Percentiles rank a stretch among this genome's conserved stretches.
These are phyloP conservation scores for Troides aeacus DNA, from an alignment of 2,888 invertebrate species.

Conservation along the genomic window DNA sequence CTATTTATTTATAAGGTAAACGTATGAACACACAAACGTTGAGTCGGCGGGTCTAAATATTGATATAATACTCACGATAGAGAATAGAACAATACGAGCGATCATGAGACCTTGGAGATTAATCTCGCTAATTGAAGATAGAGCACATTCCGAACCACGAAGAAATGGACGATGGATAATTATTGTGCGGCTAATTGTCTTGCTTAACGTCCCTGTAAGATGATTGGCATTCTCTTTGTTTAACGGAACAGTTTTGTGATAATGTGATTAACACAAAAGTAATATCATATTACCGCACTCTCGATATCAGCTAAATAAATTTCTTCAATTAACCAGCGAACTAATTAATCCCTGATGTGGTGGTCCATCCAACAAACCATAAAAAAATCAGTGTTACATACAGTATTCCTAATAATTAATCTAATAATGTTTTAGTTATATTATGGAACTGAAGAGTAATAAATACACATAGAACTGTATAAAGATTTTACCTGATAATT, in stretches of 20 bases:
- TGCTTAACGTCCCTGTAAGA: neutral
- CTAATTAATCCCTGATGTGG: neutral
- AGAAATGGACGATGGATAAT: slow-evolving; percentile 16
- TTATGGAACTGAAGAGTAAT: too few species aligned
- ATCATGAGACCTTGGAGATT: slow-evolving; percentile 23
- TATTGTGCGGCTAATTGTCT: slow-evolving; percentile 3
- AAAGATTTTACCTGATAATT: too few species aligned
- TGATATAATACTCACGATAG: slow-evolving; percentile 19
- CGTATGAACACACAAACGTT: slow-evolving; percentile 6
- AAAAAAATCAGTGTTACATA: too few species aligned
- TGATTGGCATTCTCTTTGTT: slow-evolving; percentile 16
- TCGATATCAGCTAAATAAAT: neutral
- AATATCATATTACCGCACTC: neutral
- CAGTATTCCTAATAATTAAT: too few species aligned
- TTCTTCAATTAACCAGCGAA: neutral
- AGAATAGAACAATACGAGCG: slow-evolving; percentile 24
- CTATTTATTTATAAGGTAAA: slow-evolving; percentile 10
- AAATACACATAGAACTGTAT: too few species aligned
- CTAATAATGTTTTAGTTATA: too few species aligned
- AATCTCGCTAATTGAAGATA: slow-evolving; percentile 29
- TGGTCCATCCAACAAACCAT: too few species aligned
- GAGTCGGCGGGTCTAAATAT: slow-evolving; percentile 17
- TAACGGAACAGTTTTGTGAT: slow-evolving; percentile 1
- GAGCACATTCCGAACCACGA: slow-evolving; percentile 22
- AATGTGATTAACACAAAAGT: neutral